phyloP scores from a whole-genome alignment of 1,140 invertebrate genomes.

The Protaetia brevitarsis region DNA sequence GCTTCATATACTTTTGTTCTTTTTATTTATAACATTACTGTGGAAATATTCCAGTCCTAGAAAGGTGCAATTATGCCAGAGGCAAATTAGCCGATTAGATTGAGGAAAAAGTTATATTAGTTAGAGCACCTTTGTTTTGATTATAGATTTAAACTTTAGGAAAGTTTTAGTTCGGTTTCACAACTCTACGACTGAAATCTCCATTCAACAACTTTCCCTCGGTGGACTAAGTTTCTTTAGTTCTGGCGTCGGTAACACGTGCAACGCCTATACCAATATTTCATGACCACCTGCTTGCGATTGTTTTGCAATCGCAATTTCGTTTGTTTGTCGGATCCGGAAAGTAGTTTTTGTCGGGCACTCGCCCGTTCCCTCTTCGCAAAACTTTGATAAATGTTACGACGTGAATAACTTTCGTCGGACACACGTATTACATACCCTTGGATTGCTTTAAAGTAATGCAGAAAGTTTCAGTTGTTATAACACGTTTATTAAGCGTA shows the following conservation, averaged over 20 bases:
- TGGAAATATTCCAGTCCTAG: too few species aligned
- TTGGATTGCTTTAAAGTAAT: constrained; percentile 2
- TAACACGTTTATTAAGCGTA: neutral
- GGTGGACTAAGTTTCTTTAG: constrained; percentile 30
- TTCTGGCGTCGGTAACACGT: constrained; percentile 33
- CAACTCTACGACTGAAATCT: constrained; percentile 1
- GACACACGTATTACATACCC: constrained; percentile 27
- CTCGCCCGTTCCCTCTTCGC: constrained; percentile 16
- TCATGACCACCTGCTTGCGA: constrained; percentile 36
- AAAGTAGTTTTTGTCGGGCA: constrained; percentile 22
- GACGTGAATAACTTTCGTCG: constrained; percentile 26
- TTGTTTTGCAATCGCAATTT: constrained; percentile 37
- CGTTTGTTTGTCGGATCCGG: constrained; percentile 22
- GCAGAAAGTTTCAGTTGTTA: neutral
- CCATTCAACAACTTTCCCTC: constrained; percentile 23
- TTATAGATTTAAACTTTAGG: too few species aligned
- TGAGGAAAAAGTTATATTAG: too few species aligned
- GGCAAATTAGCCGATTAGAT: too few species aligned
- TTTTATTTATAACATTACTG: too few species aligned
- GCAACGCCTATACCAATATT: constrained; percentile 36
- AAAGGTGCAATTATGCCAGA: too few species aligned
- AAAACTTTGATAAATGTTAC: constrained; percentile 34
- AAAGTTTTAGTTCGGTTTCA: neutral
- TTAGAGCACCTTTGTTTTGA: too few species aligned
- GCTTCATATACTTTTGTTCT: too few species aligned